Evolutionary conservation across 2,888 invertebrate species (phyloP).

Genomic region (Lypha dubia): DNA sequence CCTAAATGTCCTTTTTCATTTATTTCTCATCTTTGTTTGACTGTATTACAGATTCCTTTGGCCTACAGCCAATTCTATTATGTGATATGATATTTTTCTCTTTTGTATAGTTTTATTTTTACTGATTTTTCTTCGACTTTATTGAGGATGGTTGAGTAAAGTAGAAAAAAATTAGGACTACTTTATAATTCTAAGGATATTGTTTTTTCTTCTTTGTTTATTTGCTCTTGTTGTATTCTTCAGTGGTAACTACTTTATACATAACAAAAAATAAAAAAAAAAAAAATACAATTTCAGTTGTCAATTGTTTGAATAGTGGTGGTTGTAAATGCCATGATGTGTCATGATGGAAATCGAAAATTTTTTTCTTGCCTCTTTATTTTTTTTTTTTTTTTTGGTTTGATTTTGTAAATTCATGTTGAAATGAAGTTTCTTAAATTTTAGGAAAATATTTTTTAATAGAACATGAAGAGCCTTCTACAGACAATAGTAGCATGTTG

Average conservation of each 20-base stretch:
- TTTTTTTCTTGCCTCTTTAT: no score
- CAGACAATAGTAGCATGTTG: no score
- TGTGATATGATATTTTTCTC: conserved; percentile 60
- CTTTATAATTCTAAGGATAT: conserved; percentile 68
- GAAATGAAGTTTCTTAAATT: background rate
- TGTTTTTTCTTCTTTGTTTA: conserved; percentile 33
- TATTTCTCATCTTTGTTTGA: conserved; percentile 40
- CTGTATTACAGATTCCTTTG: conserved; percentile 69
- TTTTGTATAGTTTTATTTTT: conserved; percentile 37
- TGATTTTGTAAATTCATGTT: background rate
- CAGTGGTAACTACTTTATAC: conserved; percentile 41
- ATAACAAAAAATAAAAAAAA: no score
- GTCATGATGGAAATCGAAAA: conserved; percentile 44
- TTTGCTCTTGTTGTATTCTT: conserved; percentile 3
- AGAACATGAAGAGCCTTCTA: no score
- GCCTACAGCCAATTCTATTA: conserved; percentile 73
- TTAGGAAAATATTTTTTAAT: no score
- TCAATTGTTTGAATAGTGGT: conserved; percentile 67
- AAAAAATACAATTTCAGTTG: conserved; percentile 65
- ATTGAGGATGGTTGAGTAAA: conserved; percentile 26
- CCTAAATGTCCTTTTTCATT: background rate
- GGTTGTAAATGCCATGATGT: conserved; percentile 52
- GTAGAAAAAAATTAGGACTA: conserved; percentile 58
- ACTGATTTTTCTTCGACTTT: conserved; percentile 42
- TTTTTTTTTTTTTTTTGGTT: background rate